phyloP scores from a whole-genome alignment of 2,888 invertebrate species.

The Girardia tigrina region DNA sequence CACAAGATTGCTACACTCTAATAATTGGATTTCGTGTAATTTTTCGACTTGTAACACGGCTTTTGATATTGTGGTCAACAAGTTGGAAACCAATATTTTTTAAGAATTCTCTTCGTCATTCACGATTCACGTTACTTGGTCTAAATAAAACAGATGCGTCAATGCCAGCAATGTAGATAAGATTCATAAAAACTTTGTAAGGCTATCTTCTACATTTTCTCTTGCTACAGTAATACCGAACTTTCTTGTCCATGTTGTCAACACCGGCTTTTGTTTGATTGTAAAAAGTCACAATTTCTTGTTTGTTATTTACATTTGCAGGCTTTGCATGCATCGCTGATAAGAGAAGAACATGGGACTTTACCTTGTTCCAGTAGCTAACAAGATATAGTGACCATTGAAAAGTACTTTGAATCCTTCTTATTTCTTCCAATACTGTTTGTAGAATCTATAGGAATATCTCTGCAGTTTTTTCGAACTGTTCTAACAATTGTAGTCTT shows the following conservation, averaged over 20 bases:
- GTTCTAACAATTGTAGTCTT: conserved; percentile 16
- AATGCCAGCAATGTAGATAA: too few relatives aligned
- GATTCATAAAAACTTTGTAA: too few relatives aligned
- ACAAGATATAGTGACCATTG: conserved; percentile 21
- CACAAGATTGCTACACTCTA: too few relatives aligned
- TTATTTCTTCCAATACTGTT: conserved; percentile 8
- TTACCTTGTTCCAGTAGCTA: background rate
- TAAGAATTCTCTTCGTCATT: too few relatives aligned
- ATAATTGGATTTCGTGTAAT: too few relatives aligned
- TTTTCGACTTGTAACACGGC: too few relatives aligned
- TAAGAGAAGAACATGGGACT: conserved; percentile 11
- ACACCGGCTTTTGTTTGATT: conserved; percentile 25
- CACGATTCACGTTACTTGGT: too few relatives aligned
- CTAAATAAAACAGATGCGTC: too few relatives aligned
- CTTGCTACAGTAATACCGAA: conserved; percentile 1
- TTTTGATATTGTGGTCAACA: too few relatives aligned
- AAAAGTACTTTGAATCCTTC: conserved; percentile 6
- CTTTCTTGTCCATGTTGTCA: conserved; percentile 26
- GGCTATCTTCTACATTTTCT: too few relatives aligned
- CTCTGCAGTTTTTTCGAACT: conserved; percentile 21
- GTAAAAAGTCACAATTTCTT: conserved; percentile 21
- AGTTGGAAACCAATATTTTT: too few relatives aligned
- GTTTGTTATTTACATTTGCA: conserved; percentile 7
- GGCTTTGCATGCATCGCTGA: conserved; percentile 27
- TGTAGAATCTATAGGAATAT: conserved; percentile 20